phyloP scores from a whole-genome alignment of 2,888 invertebrate species.

The Tachina fera region DNA sequence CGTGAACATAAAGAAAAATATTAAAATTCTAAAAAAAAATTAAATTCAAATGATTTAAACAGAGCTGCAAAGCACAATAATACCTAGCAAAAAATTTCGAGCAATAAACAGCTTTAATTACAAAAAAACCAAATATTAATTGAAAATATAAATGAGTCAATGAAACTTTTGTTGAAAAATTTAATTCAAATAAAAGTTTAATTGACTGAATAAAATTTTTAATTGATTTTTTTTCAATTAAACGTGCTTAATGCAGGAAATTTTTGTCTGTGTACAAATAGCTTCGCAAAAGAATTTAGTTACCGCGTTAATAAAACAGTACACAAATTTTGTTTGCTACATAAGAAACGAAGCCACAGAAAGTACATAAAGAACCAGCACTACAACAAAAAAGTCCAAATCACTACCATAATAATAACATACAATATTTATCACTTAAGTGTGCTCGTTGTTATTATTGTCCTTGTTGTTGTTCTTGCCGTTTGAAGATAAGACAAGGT shows the following conservation, averaged over 20 bases:
- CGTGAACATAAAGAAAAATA: neutral
- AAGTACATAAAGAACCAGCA: constrained; percentile 4
- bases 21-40: neutral
- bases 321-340: neutral
- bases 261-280: no score
- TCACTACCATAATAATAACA: constrained; percentile 18
- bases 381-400: constrained; percentile 7
- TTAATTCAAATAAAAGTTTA: no score
- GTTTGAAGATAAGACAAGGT: constrained; percentile 51
- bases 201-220: no score
- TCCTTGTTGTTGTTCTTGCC: constrained; percentile 12
- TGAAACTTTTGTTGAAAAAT: no score
- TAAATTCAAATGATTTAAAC: constrained; percentile 21
- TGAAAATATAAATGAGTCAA: no score
- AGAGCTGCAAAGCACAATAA: constrained; percentile 2
- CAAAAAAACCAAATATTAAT: no score
- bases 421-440: constrained; percentile 37
- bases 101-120: no score
- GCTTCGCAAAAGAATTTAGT: constrained; percentile 2
- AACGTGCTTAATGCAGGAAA: no score
- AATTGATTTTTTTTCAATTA: no score
- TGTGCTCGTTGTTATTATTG: neutral
- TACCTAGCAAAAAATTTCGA: neutral
- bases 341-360: neutral
- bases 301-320: neutral